Conservation (phyloP, 2,888 invertebrate genomes). For the Sinodicranocentrus sp. region DNA sequence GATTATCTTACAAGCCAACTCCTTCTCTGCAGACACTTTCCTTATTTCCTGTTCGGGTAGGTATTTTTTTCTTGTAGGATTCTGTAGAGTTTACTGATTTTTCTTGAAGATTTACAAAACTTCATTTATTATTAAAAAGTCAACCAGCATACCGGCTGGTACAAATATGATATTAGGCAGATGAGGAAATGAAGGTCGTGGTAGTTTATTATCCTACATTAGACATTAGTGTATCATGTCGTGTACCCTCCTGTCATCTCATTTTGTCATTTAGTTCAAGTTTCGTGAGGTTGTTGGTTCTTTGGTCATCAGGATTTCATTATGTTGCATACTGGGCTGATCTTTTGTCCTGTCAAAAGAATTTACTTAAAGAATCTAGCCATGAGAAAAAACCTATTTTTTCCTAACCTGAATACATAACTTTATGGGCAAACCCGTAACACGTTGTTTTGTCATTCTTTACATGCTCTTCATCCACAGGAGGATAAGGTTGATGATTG, state of each 20-base stretch:
- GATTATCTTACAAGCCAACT: constrained; percentile 2
- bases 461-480: background rate
- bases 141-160: background rate
- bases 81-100: background rate
- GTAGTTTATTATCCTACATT: background rate
- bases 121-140: background rate
- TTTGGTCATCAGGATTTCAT: too few species aligned
- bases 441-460: background rate
- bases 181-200: constrained; percentile 22
- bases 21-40: constrained; percentile 14
- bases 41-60: constrained; percentile 25
- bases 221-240: background rate
- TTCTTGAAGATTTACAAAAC: constrained; percentile 1
- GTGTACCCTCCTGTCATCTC: background rate
- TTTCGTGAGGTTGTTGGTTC: too few species aligned
- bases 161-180: background rate
- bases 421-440: background rate
- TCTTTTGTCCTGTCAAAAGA: too few species aligned
- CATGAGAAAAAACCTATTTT: too few species aligned
- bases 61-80: background rate
- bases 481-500: too few species aligned
- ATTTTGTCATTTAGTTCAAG: too few species aligned
- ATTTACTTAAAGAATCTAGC: too few species aligned
- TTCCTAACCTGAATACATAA: constrained; percentile 7
- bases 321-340: too few species aligned